A percentile compares a stretch with the other conserved stretches of the same genome.
Conservation (phyloP, 37 sponge, comb jelly and placozoan species). For the Cladorhizidae sp. region DNA sequence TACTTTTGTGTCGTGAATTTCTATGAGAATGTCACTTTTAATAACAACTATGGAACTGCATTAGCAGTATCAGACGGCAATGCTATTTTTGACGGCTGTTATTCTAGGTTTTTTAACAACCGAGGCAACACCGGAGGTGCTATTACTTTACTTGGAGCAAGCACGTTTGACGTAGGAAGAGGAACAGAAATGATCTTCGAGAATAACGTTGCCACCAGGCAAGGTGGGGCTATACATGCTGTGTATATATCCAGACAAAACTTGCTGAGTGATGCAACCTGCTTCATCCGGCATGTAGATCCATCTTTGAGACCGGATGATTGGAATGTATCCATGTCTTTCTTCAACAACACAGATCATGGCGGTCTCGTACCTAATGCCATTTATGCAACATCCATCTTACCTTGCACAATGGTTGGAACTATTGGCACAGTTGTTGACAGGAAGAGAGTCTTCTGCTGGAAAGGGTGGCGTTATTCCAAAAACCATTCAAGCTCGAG, state of each 20-base stretch:
- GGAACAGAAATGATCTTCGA: conserved; percentile 27
- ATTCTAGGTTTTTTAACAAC: conserved; percentile 12
- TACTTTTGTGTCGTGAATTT: conserved; percentile 34
- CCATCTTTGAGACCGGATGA: conserved; percentile 1
- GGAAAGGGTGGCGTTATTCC: conserved; percentile 13
- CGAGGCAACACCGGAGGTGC: conserved; percentile 48
- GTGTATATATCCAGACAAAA: conserved; percentile 16
- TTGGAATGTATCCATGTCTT: conserved; percentile 32
- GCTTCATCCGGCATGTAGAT: conserved; percentile 48
- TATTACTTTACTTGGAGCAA: conserved; percentile 35
- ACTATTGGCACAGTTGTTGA: neutral
- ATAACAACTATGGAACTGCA: conserved; percentile 45
- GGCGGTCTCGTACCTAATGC: conserved; percentile 3
- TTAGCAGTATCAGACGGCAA: conserved; percentile 34
- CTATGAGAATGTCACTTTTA: conserved; percentile 9
- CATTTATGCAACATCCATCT: conserved; percentile 56
- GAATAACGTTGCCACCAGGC: conserved; percentile 22
- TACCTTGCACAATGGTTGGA: conserved; percentile 36
- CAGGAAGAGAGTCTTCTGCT: conserved; percentile 13
- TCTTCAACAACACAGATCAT: conserved; percentile 33
- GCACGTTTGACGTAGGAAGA: neutral
- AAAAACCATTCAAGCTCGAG: neutral
- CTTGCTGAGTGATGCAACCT: conserved; percentile 17
- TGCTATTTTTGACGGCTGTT: conserved; percentile 17
- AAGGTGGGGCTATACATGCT: conserved; percentile 65